phyloP scores from a whole-genome alignment of 2,888 invertebrate species.

The Osmoderma eremita region DNA sequence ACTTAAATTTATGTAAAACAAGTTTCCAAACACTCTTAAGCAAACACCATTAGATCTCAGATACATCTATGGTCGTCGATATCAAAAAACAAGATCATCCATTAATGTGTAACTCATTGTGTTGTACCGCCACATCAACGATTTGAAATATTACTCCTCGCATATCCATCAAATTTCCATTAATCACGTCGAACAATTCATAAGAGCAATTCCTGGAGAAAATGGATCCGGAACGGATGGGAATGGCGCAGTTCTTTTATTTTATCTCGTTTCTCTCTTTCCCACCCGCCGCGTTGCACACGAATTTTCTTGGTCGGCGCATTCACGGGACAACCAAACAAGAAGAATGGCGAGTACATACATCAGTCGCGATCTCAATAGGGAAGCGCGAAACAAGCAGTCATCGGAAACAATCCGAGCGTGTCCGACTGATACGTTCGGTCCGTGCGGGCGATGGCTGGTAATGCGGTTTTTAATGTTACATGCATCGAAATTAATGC shows the following conservation, averaged over 20 bases:
- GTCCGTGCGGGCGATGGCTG: conserved; percentile 55
- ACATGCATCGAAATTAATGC: conserved; percentile 56
- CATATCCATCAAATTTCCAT: conserved; percentile 32
- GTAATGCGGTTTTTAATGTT: conserved; percentile 57
- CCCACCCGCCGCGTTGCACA: neutral
- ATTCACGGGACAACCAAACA: conserved; percentile 10
- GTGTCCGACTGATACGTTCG: conserved; percentile 53
- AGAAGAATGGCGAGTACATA: conserved; percentile 8
- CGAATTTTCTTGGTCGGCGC: neutral
- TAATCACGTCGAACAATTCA: conserved; percentile 35
- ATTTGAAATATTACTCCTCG: conserved; percentile 25
- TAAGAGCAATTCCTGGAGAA: conserved; percentile 12
- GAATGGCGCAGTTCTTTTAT: conserved; percentile 26
- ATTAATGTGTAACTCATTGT: too few relatives aligned
- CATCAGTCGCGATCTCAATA: conserved; percentile 18
- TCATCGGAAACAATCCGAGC: conserved; percentile 52
- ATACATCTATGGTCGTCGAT: too few relatives aligned
- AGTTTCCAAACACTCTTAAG: too few relatives aligned
- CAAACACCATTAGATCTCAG: too few relatives aligned
- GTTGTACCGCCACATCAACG: neutral
- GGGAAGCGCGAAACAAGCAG: conserved; percentile 33
- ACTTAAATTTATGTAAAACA: too few relatives aligned
- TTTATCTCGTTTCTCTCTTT: neutral
- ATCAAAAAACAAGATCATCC: too few relatives aligned
- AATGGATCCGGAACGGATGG: conserved; percentile 32